Conservation (phyloP, 2,113 vertebrate genomes). For the Anthoscopus minutus region DNA sequence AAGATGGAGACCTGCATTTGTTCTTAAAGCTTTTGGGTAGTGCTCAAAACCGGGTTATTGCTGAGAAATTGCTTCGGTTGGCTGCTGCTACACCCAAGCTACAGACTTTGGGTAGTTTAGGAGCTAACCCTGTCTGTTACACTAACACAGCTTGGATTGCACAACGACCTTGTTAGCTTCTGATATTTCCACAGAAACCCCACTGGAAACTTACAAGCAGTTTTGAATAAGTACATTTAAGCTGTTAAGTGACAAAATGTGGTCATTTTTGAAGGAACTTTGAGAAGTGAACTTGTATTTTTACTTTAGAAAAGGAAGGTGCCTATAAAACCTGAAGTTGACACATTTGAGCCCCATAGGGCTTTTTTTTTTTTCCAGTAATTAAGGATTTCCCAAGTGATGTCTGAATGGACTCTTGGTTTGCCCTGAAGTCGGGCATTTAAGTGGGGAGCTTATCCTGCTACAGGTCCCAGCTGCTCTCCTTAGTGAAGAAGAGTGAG, state of each 20-base stretch:
- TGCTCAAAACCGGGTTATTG: neutral
- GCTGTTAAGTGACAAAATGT: neutral
- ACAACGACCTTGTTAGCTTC: neutral
- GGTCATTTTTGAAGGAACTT: neutral
- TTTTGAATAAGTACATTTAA: neutral
- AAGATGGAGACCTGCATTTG: neutral
- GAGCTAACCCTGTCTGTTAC: neutral
- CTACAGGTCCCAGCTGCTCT: neutral
- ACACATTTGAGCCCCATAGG: accelerated
- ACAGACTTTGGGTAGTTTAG: neutral
- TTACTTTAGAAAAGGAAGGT: neutral
- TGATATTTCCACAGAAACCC: neutral
- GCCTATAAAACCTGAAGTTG: neutral
- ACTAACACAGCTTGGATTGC: neutral
- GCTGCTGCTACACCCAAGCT: neutral
- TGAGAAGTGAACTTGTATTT: neutral
- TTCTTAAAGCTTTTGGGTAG: neutral
- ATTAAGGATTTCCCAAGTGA: neutral
- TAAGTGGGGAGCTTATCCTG: neutral
- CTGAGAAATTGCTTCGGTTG: neutral
- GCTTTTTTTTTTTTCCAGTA: neutral
- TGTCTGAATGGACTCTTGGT: neutral
- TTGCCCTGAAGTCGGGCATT: neutral
- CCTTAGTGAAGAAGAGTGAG: neutral
- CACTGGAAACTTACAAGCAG: neutral